Conservation (phyloP, 2,797 vertebrate genomes). For the Myotis vivesi region DNA sequence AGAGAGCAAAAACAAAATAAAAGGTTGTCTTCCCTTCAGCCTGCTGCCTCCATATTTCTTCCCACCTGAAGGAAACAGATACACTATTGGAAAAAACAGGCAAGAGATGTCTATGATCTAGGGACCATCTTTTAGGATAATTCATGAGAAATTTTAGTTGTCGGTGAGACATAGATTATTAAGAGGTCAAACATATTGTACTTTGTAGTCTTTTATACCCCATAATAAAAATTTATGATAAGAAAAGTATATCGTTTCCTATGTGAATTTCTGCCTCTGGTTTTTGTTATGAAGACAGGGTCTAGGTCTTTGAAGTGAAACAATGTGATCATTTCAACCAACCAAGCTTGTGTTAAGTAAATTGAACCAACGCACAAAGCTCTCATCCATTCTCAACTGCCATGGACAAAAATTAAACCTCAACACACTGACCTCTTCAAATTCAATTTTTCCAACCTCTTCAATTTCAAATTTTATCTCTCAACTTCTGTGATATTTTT, state of each 20-base stretch:
- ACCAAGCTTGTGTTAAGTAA: neutral
- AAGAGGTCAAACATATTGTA: neutral
- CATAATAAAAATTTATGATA: neutral
- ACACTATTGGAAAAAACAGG: accelerated
- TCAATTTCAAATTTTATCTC: neutral
- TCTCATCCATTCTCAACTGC: neutral
- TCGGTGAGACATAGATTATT: neutral
- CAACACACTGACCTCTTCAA: neutral
- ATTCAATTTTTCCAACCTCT: neutral
- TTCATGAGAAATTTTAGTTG: neutral
- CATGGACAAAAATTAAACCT: too few species aligned
- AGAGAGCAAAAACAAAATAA: neutral
- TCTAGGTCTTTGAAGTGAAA: constrained; percentile 39
- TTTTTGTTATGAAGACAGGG: constrained; percentile 29
- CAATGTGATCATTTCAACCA: neutral
- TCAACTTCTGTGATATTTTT: neutral
- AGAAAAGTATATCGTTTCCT: neutral
- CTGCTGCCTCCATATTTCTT: neutral
- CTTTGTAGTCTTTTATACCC: neutral
- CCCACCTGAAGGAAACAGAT: accelerated
- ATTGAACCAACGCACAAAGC: accelerated
- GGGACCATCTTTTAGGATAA: neutral
- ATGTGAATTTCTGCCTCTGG: constrained; percentile 1
- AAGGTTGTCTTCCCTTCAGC: accelerated
- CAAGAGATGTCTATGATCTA: neutral